These are phyloP conservation scores for Enteromius fasciolatus DNA, from an alignment of 2,797 vertebrate genomes.

Conservation along the genomic window DNA sequence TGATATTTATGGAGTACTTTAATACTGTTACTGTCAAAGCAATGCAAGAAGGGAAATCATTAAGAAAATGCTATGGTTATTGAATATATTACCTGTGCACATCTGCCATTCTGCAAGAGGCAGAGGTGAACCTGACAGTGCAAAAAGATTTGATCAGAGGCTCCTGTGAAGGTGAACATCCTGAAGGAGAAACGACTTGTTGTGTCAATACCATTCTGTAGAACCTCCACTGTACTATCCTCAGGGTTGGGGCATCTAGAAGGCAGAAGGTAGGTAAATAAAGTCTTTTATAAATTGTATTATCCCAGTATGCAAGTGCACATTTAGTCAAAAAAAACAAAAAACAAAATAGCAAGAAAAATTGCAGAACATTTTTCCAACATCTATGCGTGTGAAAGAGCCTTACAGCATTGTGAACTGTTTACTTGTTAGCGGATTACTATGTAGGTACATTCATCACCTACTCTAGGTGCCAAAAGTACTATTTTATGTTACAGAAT, in stretches of 20 bases:
- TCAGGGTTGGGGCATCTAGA: slow-evolving; percentile 45
- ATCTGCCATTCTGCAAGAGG: slow-evolving; percentile 25
- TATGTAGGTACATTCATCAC: not conserved
- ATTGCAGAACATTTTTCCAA: not conserved
- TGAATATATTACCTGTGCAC: slow-evolving; percentile 25
- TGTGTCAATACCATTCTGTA: slow-evolving; percentile 50
- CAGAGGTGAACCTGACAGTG: slow-evolving; percentile 58
- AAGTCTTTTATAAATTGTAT: not conserved
- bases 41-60: not conserved
- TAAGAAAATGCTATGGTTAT: not conserved
- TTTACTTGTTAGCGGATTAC: not conserved
- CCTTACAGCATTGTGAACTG: not conserved
- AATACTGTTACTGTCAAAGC: not conserved
- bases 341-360: not conserved
- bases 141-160: slow-evolving; percentile 35
- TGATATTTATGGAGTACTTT: not conserved
- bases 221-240: slow-evolving; percentile 39
- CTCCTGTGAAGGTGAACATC: slow-evolving; percentile 37
- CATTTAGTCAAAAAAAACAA: not conserved
- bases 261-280: not conserved
- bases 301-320: not conserved
- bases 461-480: not conserved
- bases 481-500: not conserved
- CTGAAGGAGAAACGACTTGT: slow-evolving; percentile 51
- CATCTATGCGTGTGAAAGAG: not conserved